Evolutionary conservation across 2,113 vertebrate species (phyloP).

Genomic region (Tachysurus fulvidraco): DNA sequence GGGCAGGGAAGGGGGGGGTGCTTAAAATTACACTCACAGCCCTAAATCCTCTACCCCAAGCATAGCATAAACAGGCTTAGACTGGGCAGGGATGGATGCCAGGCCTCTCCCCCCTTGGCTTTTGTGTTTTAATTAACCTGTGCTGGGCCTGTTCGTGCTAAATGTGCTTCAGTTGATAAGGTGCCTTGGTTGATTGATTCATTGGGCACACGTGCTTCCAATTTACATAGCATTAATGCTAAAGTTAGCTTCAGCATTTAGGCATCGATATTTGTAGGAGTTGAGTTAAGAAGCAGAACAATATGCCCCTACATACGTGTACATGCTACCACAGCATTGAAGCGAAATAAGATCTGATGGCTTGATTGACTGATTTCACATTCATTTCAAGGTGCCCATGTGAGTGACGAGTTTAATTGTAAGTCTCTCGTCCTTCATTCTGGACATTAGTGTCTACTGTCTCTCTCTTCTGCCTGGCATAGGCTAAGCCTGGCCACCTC

Average conservation of each 20-base stretch:
- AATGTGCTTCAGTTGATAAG: conserved; percentile 79
- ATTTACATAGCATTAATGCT: conserved; percentile 70
- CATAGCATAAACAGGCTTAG: conserved; percentile 71
- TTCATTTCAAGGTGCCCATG: conserved; percentile 2
- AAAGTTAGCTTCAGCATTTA: conserved; percentile 31
- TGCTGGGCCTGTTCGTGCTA: conserved; percentile 70
- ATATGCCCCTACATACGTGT: background rate
- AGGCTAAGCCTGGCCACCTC: conserved; percentile 61
- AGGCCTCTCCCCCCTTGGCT: conserved; percentile 67
- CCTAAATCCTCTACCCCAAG: conserved; percentile 68
- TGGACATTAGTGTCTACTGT: conserved; percentile 30
- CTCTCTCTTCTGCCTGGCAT: conserved; percentile 14
- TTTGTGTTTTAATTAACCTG: conserved; percentile 81
- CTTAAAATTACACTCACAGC: conserved; percentile 47
- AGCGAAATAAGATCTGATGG: background rate
- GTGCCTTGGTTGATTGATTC: conserved; percentile 74
- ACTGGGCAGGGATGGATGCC: conserved; percentile 73
- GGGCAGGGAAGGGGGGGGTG: background rate
- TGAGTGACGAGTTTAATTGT: conserved; percentile 12
- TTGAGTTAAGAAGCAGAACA: background rate
- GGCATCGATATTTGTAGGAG: background rate
- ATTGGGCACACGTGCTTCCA: conserved; percentile 68
- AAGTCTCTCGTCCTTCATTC: conserved; percentile 29
- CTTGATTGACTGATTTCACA: background rate
- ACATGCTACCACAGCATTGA: background rate